Base-by-base conservation (phyloP, 2,888 invertebrate species). In the Pyrgus malvae region DNA sequence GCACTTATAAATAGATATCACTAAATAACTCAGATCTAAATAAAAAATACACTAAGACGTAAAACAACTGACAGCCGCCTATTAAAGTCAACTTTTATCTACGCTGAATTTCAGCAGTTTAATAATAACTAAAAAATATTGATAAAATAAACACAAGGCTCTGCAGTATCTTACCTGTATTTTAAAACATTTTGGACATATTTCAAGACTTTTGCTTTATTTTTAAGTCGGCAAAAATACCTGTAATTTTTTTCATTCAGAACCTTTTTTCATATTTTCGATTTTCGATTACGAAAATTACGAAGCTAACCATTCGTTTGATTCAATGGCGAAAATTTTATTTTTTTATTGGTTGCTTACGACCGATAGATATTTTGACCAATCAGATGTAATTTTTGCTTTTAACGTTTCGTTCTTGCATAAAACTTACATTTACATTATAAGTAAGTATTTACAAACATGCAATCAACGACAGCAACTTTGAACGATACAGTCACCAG, bases 51-150 rank as follows among this genome's bases (percentile, higher is more conserved):
- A 73, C 64, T 79, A 66, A 79, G 80, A 82, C 86, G 87, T 88
- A 88, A 87, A 90, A 89, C 87, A 88, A 83, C 79, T 90, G 89
- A 90, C 89, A 90, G 83, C 84, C 87, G 89, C 83, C 76, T 77
- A 77, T 5, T 37, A n/a, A 76, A 79, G 76, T 78, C 78, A 77
- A 76, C 76, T 72, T 64, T 68, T 63, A 69, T 70, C 66, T 66
- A 60, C 60, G 62, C 61, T 65, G 68, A 70, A 70, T 66, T 69
- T 68, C 57, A 66, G n/a, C 53, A 49, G 59, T 46, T 55, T 38
- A 38, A 38, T 53, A 3, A 11, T 7, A 27, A 12, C 9, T 21
- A 19, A 17, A 31, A 23, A 21, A 27, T 38, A 29, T 40, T 40
- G n/a, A 44, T 53, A 40, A 40, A 53, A 9, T 8, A 38, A 21